Evolutionary conservation across 2,113 vertebrate genomes (phyloP), one percentile per base, ranked within the genome.

Genomic region (Dolichallabes microphthalmus): DNA sequence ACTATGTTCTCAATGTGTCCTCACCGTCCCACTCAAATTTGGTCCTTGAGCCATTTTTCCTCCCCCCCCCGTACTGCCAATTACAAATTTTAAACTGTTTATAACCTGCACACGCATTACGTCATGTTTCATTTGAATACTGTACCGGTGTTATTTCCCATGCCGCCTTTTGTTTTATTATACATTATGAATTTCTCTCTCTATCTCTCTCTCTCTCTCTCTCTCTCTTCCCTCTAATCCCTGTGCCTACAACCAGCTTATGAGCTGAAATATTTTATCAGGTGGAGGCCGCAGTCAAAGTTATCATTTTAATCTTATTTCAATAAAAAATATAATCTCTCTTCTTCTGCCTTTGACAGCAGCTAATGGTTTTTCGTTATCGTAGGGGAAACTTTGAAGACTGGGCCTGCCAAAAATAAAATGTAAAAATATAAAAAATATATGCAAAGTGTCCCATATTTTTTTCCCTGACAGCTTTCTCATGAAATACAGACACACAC

Each of bases 201-300:
- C 30, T 17, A 30, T 69, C 66, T 69, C 66, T 69, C 32, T 39
- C 85, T 80, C 81, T 66, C 83, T 84, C 80, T 68, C 55, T 50
- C 79, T 88, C 84, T 82, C 82, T 88, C 88, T 82, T 83, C 27
- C 91, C 90, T 95, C 91, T 96, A 97, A 96, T 97, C 96, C 96
- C 94, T 94, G 90, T 90, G 92, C 95, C 95, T 92, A 95, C 95
- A 95, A 90, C 86, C 83, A 91, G 94, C 95, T 98, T 98, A 97
- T 98, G 96, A 97, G 95, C 96, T 95, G 95, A 94, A 97, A 97
- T 97, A 97, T 97, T 97, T 98, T 98, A 97, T 97, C 95, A 96
- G 94, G 95, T 91, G 90, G 94, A 96, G 96, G 95, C 94, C 91
- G 92, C 94, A 94, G 93, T 95, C 96, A 96, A 96, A 95, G 94